Conservation (phyloP, 2,888 invertebrate species). For the Hetaerina titia region DNA sequence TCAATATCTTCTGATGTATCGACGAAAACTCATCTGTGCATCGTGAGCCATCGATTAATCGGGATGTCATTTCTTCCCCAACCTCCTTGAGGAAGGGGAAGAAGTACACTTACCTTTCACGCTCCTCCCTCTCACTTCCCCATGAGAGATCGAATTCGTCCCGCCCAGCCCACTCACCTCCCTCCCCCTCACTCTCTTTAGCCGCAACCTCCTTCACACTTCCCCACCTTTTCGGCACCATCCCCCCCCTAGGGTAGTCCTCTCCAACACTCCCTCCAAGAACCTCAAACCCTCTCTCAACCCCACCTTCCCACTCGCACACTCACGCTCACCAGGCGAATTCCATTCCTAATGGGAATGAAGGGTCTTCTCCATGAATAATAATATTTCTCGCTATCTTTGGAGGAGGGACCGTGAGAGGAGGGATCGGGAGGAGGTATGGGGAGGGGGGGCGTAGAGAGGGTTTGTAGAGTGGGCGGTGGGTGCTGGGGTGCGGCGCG, state of each 20-base stretch:
- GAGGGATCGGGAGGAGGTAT: background rate
- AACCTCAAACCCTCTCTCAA: background rate
- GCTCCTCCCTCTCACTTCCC: too few species aligned
- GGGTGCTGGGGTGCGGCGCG: background rate
- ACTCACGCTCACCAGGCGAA: background rate
- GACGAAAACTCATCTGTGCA: too few species aligned
- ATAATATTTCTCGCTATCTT: background rate
- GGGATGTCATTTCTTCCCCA: too few species aligned
- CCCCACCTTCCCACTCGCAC: background rate
- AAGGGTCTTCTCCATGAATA: slow-evolving; percentile 48
- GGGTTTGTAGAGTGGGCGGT: background rate
- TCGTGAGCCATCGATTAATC: too few species aligned
- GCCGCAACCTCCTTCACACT: background rate
- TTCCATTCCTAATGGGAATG: slow-evolving; percentile 33
- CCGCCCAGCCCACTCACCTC: background rate
- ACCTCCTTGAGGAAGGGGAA: too few species aligned
- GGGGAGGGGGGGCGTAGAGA: background rate
- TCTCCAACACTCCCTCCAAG: background rate
- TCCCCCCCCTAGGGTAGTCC: background rate
- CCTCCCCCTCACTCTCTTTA: background rate
- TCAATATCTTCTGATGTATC: too few species aligned
- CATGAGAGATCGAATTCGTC: background rate
- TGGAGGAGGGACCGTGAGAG: background rate
- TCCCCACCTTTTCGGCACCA: background rate
- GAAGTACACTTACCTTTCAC: too few species aligned